phyloP scores from a whole-genome alignment of 1,140 invertebrate species.

The Cydia amplana region DNA sequence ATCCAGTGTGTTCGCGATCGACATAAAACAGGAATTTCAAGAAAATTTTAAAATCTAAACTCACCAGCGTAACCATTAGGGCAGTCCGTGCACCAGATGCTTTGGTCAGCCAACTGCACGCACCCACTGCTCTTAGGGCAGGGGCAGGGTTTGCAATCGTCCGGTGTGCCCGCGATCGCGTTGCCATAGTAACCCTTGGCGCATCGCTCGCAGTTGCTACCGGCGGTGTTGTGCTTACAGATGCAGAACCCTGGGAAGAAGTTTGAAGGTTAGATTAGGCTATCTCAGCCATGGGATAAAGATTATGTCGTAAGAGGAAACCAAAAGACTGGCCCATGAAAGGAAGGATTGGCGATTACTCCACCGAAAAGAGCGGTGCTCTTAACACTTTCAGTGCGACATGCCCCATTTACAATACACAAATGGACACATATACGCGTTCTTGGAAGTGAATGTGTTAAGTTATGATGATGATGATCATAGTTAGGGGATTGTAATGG shows the following conservation, averaged over 20 bases:
- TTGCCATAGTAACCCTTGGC: conserved; percentile 97
- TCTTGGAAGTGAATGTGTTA: too few species aligned
- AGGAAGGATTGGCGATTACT: too few species aligned
- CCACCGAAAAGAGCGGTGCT: too few species aligned
- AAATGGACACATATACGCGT: too few species aligned
- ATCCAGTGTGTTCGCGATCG: too few species aligned
- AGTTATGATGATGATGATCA: too few species aligned
- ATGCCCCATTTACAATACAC: too few species aligned
- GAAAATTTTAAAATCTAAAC: conserved; percentile 75
- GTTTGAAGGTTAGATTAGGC: not conserved
- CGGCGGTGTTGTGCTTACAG: conserved; percentile 97
- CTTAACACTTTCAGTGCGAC: too few species aligned
- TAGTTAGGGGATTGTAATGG: not conserved
- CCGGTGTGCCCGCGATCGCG: conserved; percentile 89
- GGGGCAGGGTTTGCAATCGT: conserved; percentile 96
- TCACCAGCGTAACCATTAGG: conserved; percentile 92
- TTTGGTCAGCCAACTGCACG: conserved; percentile 90
- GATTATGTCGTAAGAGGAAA: too few species aligned
- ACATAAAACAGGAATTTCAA: too few species aligned
- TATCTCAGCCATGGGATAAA: too few species aligned
- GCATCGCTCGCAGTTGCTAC: conserved; percentile 97
- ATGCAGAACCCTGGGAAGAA: conserved; percentile 90
- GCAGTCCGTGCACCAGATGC: conserved; percentile 96
- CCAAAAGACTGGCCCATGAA: too few species aligned
- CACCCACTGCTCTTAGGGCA: conserved; percentile 97